Evolutionary conservation across 2,797 vertebrate species (phyloP), one percentile per base, ranked within the genome.

Genomic region (Pangasius macronema): DNA sequence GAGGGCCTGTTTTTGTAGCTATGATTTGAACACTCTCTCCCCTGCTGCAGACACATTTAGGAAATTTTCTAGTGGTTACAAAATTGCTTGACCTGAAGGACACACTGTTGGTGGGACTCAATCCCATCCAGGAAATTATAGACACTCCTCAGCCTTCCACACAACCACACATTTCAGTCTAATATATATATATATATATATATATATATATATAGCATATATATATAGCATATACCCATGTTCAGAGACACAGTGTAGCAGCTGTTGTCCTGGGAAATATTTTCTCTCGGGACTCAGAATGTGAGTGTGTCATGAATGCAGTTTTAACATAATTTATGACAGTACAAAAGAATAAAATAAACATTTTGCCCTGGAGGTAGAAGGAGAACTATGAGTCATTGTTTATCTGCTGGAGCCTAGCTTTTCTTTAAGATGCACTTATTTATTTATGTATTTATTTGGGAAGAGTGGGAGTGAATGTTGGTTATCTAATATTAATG

Each of bases 371-470:
- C 94, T 82, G 92, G 94, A 95, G 95, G 94, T 94, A 95, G 91
- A 93, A 94, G 92, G 55, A 93, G 95, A 95, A 96, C 94, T 95
- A 95, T 95, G 96, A 96, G 94, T 96, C 96, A 96, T 96, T 96
- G 95, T 96, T 96, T 96, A 96, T 96, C 93, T 94, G 94, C 94
- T 93, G 92, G 94, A 95, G 94, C 93, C 93, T 92, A 93, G 94
- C 95, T 95, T 95, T 95, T 95, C 95, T 95, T 96, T 96, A 96
- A 95, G 95, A 95, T 93, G 87, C 91, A 90, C 94, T 96, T 96
- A 96, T 96, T 96, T 96, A 96, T 96, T 96, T 96, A 96, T 96
- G 95, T 96, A 96, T 96, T 96, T 96, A 96, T 96, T 96, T 96
- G 95, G 94, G 95, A 93, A 94, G 94, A 95, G 95, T 94, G 95